phyloP scores from a whole-genome alignment of 2,113 vertebrate genomes.

The Python bivittatus region DNA sequence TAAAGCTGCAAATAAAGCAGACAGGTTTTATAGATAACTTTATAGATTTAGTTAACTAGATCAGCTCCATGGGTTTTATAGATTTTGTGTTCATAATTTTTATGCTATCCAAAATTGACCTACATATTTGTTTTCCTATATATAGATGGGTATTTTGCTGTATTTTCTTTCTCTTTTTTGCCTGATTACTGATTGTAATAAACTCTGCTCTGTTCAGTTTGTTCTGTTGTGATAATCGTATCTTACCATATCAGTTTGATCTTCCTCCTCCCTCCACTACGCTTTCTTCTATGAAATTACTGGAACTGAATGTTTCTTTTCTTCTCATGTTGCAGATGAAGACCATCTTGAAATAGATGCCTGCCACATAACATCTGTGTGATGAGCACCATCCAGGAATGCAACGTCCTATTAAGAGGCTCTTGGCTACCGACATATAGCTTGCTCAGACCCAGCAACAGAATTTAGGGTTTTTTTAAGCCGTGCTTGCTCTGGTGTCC shows the following conservation, averaged over 20 bases:
- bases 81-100: neutral
- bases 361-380: neutral
- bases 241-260: neutral
- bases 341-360: slow-evolving; percentile 10
- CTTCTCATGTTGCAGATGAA: slow-evolving; percentile 44
- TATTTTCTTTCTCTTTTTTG: neutral
- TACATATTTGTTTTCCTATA: neutral
- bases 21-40: neutral
- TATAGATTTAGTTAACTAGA: neutral
- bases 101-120: neutral
- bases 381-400: slow-evolving; percentile 33
- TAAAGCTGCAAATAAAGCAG: neutral
- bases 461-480: neutral
- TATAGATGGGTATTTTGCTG: neutral
- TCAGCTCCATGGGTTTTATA: neutral
- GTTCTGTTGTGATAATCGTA: slow-evolving; percentile 44
- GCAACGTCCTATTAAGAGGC: neutral
- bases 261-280: neutral
- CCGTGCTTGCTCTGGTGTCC: neutral
- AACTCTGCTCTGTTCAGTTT: neutral
- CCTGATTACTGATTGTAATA: neutral
- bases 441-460: slow-evolving; percentile 17
- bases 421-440: slow-evolving; percentile 16
- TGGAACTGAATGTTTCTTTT: slow-evolving; percentile 50
- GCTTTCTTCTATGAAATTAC: slow-evolving; percentile 37